phyloP scores from a whole-genome alignment of 1,140 invertebrate species.

The Pogonomyrmex californicus region DNA sequence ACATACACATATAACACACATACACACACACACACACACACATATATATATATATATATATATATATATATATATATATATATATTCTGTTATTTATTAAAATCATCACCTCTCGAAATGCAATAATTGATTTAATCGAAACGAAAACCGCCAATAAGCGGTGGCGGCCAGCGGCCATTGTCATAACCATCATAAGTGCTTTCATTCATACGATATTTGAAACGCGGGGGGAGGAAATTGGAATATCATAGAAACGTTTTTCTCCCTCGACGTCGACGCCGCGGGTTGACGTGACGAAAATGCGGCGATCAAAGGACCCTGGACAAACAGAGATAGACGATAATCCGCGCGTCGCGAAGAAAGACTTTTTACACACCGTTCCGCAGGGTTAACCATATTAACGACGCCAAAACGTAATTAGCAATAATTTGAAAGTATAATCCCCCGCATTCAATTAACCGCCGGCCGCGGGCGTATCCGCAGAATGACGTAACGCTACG shows the following conservation, averaged over 20 bases:
- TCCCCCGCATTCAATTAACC: conserved; percentile 54
- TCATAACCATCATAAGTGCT: conserved; percentile 37
- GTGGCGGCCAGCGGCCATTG: conserved; percentile 5
- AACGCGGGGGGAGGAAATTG: conserved; percentile 43
- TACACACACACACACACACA: too few species aligned
- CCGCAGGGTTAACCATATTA: conserved; percentile 37
- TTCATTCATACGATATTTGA: background rate
- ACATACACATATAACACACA: too few species aligned
- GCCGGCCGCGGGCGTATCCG: conserved; percentile 29
- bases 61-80: background rate
- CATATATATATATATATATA: background rate
- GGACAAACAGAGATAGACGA: conserved; percentile 54
- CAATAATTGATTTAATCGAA: conserved; percentile 57
- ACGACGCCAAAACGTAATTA: conserved; percentile 56
- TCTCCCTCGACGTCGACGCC: background rate
- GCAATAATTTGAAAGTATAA: conserved; percentile 63
- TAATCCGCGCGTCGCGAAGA: conserved; percentile 22
- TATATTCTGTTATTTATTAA: conserved; percentile 22
- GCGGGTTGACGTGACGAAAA: background rate
- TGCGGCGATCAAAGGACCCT: conserved; percentile 23
- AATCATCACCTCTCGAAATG: background rate
- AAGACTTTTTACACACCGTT: conserved; percentile 32
- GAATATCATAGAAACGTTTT: background rate
- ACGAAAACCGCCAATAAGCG: conserved; percentile 46
- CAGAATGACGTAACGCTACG: conserved; percentile 35